Evolutionary conservation across 2,113 vertebrate genomes (phyloP), one percentile per base, ranked within the genome.

Genomic region (Piaya cayana): DNA sequence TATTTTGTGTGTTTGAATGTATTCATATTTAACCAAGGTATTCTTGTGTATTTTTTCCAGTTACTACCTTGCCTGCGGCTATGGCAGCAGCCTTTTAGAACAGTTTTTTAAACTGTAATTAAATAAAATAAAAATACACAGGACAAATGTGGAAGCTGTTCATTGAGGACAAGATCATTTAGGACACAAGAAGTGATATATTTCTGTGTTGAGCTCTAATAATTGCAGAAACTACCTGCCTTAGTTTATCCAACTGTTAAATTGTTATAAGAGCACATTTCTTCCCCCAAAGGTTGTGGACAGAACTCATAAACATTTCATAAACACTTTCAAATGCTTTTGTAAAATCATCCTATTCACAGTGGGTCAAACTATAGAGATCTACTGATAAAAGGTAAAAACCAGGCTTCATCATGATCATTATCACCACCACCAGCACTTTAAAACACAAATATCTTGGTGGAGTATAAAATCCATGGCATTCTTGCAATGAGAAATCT

Each of bases 171-270:
- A 79, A 84, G 75, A 93, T 19, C 58, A 69, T 94, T 93, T 1
- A 7, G 39, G 37, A 82, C 60, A 22, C 11, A 63, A 72, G 62
- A 88, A 36, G 39, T 84, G 56, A 25, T 88, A 7, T 52, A 93
- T 91, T 80, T 62, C 75, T 70, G 16, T 52, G 39, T 72, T 89
- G 77, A 87, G 58, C 62, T 85, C 81, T 79, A 87, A 72, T 72
- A 95, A 92, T 91, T 84, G 75, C 63, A 82, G 82, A 85, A 92
- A 76, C 42, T 75, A 84, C 78, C 81, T 85, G 70, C 36, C 50
- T 91, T 72, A 91, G 72, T 87, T 95, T 93, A 93, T 89, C 83
- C 91, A 95, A 53, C 70, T 80, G 91, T 65, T 88, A 94, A 91
- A 91, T 76, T 92, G 69, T 82, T 89, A 20, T 23, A 95, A 45